Evolutionary conservation across 2,888 invertebrate species (phyloP), one percentile per base, ranked within the genome.

Genomic region (Epirrita christyi): DNA sequence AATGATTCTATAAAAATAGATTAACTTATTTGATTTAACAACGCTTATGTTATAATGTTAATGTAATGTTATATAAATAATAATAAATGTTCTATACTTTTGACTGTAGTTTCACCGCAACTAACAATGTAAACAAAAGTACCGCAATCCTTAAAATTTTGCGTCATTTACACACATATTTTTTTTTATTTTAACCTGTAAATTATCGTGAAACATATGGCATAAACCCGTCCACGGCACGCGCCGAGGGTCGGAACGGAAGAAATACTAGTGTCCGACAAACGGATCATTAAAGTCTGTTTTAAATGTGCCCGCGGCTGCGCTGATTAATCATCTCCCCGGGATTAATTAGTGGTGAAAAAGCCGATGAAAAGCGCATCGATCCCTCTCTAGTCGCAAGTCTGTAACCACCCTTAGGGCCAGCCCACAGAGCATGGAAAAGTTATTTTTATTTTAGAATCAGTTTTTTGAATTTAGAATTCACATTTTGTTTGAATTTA

Each of bases 221-320:
- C 74, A 81, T 78, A 79, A 83, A 77, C 63, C 81, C 81, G 64
- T 82, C 80, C 83, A 59, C 66, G 76, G 76, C 80, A 78, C 78
- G 78, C 76, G 80, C 76, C 75, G 15, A 44, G 59, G 51, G 55
- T 55, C 58, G 64, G 63, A 66, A 67, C 69, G 67, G 73, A 78
- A 81, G 77, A 78, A 84, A 80, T 75, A 81, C 78, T 75, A 80
- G 72, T 76, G 73, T 80, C 81, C 80, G 72, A 83, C 84, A 85
- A 85, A 83, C 80, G 85, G 76, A 86, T 86, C 86, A 86, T 88
- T 88, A 86, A 83, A 83, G 80, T 75, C 81, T 77, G 75, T 72
- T 85, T 81, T 78, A 82, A 87, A 83, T 80, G 74, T 72, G 76
- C 80, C 82, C 78, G 78, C 80, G 80, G 81, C 80, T 73, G 71